Percentiles rank a stretch among this genome's conserved stretches.
Evolutionary conservation across 2,888 invertebrate species (phyloP).

Genomic region (Portevinia maculata): DNA sequence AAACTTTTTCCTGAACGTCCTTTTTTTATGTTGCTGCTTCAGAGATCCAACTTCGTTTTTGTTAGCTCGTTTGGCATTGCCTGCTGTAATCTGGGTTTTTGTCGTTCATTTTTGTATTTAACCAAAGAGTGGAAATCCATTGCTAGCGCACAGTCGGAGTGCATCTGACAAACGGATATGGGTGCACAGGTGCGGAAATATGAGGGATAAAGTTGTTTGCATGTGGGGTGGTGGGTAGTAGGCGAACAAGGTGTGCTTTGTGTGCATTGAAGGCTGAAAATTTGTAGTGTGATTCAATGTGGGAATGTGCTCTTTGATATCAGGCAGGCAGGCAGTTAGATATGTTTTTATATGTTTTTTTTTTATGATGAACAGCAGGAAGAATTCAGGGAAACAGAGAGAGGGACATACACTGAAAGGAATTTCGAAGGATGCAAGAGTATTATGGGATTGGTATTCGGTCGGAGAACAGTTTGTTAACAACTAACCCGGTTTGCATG

Average conservation of each 20-base stretch:
- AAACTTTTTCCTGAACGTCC: slow-evolving; percentile 53
- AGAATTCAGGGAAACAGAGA: slow-evolving; percentile 23
- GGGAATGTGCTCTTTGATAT: slow-evolving; percentile 40
- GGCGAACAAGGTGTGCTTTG: slow-evolving; percentile 38
- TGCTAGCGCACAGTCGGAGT: slow-evolving; percentile 26
- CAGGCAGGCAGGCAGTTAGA: not conserved
- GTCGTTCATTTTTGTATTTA: slow-evolving; percentile 41
- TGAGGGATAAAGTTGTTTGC: slow-evolving; percentile 45
- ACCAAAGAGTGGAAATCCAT: slow-evolving; percentile 41
- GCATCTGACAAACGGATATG: slow-evolving; percentile 69
- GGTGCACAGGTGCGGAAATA: slow-evolving; percentile 57
- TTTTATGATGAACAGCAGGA: slow-evolving; percentile 18
- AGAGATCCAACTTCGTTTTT: slow-evolving; percentile 7
- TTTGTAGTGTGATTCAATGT: slow-evolving; percentile 53
- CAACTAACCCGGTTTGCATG: slow-evolving; percentile 37
- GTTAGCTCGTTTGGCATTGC: slow-evolving; percentile 7
- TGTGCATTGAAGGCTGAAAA: slow-evolving; percentile 50
- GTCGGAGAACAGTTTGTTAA: slow-evolving; percentile 19
- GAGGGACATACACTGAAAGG: slow-evolving; percentile 46
- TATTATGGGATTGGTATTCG: slow-evolving; percentile 34
- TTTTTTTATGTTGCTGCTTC: slow-evolving; percentile 17
- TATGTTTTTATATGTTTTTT: not conserved
- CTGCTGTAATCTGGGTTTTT: slow-evolving; percentile 42
- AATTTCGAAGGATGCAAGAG: slow-evolving; percentile 32
- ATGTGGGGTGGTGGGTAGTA: slow-evolving; percentile 10